Base-by-base conservation (phyloP, 2,113 vertebrate genomes). In the Nansenia antarctica region DNA sequence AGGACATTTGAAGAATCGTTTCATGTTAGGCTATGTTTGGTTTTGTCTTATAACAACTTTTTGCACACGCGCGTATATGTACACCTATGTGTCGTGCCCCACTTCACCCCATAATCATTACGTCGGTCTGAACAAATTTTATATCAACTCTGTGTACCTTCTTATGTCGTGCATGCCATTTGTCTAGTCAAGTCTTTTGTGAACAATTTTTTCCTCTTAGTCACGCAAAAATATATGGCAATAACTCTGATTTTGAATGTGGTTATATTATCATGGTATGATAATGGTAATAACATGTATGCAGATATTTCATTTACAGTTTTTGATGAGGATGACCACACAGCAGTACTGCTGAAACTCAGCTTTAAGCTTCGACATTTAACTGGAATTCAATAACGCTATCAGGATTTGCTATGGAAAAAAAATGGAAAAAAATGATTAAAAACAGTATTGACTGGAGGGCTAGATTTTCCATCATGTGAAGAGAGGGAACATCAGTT, bases 181-280 rank as follows among this genome's bases (percentile, higher is more conserved):
- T 86, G 89, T 89, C 86, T 86, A 45, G 76, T 78, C 54, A 57
- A 69, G 81, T n/a, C n/a, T n/a, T n/a, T 82, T 78, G 75, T 84
- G 85, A 84, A 66, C 12, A 49, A 42, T 72, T 78, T 66, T 79
- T 53, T 84, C 54, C 27, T 66, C 37, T 68, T 74, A 86, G 59
- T 86, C 85, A 82, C 84, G 87, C 86, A 85, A 83, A 87, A 86
- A 80, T 84, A 74, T 65, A 85, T 77, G 88, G 91, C 90, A 92
- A 93, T 92, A 93, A 92, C 72, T 85, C 80, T 84, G 39, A 72
- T 82, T 90, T 89, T 87, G 67, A 79, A 79, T 87, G 85, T 89
- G 79, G 84, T 85, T 82, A 76, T 79, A 84, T 76, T 29, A 53
- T 76, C 65, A 65, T 79, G 39, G 42, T 88, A 76, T 89, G 54